Conservation (phyloP, 2,113 vertebrate species). For the Geococcyx californianus region DNA sequence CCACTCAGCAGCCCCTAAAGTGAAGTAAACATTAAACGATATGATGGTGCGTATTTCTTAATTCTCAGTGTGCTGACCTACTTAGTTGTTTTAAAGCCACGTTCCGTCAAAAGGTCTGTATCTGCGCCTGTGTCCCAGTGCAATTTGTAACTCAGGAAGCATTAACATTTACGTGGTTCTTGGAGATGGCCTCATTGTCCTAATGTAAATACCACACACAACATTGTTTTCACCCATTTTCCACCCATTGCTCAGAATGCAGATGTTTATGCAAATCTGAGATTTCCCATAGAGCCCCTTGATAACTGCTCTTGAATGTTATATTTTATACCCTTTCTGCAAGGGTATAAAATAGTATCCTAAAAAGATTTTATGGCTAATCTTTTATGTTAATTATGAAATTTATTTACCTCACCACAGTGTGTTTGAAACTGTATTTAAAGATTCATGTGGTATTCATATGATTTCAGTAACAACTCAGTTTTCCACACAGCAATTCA, state of each 20-base stretch:
- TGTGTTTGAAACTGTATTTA: slow-evolving; percentile 34
- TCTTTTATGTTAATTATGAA: neutral
- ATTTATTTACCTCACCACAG: slow-evolving; percentile 21
- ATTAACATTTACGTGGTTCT: neutral
- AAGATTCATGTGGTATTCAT: slow-evolving; percentile 23
- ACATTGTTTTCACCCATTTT: neutral
- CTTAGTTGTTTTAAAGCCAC: neutral
- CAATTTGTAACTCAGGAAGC: neutral
- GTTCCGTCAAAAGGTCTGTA: accelerated
- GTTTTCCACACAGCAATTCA: slow-evolving; percentile 18
- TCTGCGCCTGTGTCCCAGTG: neutral
- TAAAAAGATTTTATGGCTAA: slow-evolving; percentile 41
- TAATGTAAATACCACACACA: neutral
- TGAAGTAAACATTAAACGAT: neutral
- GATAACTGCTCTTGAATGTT: neutral
- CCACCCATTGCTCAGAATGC: neutral
- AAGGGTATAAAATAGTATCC: neutral
- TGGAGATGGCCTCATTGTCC: neutral
- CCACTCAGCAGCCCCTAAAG: neutral
- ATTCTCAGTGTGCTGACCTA: neutral
- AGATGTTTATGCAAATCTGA: neutral
- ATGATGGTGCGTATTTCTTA: neutral
- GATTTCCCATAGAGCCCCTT: neutral
- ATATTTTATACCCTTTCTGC: neutral
- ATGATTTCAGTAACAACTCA: neutral